Percentiles rank a stretch among this genome's conserved stretches.
These are phyloP conservation scores for Araneus ventricosus DNA, from an alignment of 1,140 invertebrate species.

Conservation along the genomic window DNA sequence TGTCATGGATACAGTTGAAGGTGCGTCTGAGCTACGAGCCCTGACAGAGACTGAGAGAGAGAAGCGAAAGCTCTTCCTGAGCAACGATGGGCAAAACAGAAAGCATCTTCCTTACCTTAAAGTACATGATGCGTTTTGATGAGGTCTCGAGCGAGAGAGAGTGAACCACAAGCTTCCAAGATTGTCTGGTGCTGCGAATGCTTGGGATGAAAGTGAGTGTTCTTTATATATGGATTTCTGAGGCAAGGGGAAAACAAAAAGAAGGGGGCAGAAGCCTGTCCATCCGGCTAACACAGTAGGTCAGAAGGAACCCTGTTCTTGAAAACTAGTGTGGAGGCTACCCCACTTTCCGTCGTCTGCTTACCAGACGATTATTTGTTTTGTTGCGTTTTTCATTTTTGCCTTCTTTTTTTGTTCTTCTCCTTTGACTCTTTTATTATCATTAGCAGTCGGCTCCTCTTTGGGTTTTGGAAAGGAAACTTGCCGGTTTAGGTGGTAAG, in stretches of 20 bases:
- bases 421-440: neutral
- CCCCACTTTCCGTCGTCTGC: slow-evolving; percentile 1
- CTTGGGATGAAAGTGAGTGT: slow-evolving; percentile 42
- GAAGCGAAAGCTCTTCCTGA: neutral
- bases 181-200: neutral
- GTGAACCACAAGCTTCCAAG: neutral
- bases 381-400: slow-evolving; percentile 9
- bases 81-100: neutral
- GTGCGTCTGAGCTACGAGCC: too few species aligned
- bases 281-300: slow-evolving; percentile 67
- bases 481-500: slow-evolving; percentile 12
- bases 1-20: too few species aligned
- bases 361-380: slow-evolving; percentile 45
- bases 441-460: slow-evolving; percentile 9
- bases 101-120: slow-evolving; percentile 48
- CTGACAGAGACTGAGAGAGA: neutral
- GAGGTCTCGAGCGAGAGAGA: neutral
- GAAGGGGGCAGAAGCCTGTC: slow-evolving; percentile 47
- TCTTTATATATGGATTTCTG: slow-evolving; percentile 43
- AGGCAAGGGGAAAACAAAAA: slow-evolving; percentile 2
- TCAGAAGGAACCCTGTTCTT: slow-evolving; percentile 70
- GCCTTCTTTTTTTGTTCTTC: neutral
- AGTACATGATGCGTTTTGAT: too few species aligned
- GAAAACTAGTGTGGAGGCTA: slow-evolving; percentile 49
- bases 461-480: slow-evolving; percentile 9